phyloP scores from a whole-genome alignment of 92 coral and sea anemone species.

The Porites evermanni region DNA sequence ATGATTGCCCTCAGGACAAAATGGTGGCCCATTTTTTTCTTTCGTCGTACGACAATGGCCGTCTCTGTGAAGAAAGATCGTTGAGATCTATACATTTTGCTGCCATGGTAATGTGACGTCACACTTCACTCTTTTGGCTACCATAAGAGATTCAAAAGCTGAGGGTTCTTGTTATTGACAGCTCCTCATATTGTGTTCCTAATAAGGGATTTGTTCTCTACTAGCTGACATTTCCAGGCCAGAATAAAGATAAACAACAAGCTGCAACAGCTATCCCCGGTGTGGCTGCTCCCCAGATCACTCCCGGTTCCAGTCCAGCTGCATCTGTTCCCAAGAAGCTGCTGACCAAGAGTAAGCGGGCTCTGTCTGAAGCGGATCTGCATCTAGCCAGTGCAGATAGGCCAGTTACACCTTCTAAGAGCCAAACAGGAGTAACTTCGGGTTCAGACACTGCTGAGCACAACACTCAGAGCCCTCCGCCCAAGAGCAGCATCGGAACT shows the following conservation, averaged over 20 bases:
- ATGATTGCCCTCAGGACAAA: too few relatives aligned
- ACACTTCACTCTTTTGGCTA: too few relatives aligned
- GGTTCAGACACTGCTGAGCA: conserved; percentile 65
- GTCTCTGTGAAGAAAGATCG: too few relatives aligned
- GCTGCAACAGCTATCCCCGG: conserved; percentile 73
- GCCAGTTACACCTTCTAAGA: conserved; percentile 67
- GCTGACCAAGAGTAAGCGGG: conserved; percentile 85
- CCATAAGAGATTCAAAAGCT: too few relatives aligned
- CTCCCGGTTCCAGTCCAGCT: conserved; percentile 60
- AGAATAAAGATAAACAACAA: conserved; percentile 82
- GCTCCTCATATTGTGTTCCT: not conserved
- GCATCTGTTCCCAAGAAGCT: conserved; percentile 90
- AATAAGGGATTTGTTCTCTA: conserved; percentile 2
- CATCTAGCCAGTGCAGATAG: conserved; percentile 58
- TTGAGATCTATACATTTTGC: too few relatives aligned
- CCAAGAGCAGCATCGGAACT: conserved; percentile 84
- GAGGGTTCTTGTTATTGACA: too few relatives aligned
- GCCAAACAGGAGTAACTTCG: conserved; percentile 70
- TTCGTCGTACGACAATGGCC: too few relatives aligned
- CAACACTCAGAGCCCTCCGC: conserved; percentile 70
- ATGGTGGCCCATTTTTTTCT: too few relatives aligned
- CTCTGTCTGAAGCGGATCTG: conserved; percentile 85
- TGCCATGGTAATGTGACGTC: too few relatives aligned
- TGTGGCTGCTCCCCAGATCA: conserved; percentile 78
- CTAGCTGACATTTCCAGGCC: conserved; percentile 91